These are phyloP conservation scores for Rhabdophis nuchalis DNA, from an alignment of 2,797 vertebrate species.

Conservation along the genomic window DNA sequence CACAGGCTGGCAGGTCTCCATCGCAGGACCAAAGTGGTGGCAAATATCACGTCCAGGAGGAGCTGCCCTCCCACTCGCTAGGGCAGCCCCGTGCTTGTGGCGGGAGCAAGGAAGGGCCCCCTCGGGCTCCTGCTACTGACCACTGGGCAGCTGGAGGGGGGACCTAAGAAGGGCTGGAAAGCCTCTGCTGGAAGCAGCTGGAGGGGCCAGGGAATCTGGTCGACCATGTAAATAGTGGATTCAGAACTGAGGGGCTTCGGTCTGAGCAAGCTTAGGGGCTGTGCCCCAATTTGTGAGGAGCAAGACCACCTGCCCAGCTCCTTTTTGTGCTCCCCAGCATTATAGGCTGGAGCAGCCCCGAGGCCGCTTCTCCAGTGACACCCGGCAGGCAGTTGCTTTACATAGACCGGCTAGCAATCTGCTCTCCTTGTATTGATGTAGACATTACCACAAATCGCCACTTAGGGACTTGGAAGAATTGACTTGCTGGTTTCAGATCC, in stretches of 20 bases:
- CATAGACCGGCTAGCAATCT: slow-evolving; percentile 72
- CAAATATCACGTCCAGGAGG: background rate
- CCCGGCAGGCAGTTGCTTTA: slow-evolving; percentile 72
- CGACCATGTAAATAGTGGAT: background rate
- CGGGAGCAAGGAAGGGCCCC: background rate
- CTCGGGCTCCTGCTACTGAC: fast-evolving
- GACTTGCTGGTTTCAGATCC: slow-evolving; percentile 82
- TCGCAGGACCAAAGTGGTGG: too few relatives aligned
- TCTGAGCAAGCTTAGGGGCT: background rate
- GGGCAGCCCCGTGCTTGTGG: background rate
- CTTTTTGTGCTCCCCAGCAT: slow-evolving; percentile 4
- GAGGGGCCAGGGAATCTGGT: background rate
- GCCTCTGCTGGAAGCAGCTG: background rate
- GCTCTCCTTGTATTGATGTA: slow-evolving; percentile 77
- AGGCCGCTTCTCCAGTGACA: slow-evolving; percentile 60
- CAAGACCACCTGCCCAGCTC: background rate
- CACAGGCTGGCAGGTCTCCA: background rate
- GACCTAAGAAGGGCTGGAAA: background rate
- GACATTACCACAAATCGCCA: slow-evolving; percentile 84
- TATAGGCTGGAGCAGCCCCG: slow-evolving; percentile 49
- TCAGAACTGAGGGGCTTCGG: background rate
- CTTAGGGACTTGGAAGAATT: slow-evolving; percentile 80
- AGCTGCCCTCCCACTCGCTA: background rate
- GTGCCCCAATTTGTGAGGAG: background rate
- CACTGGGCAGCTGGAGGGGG: fast-evolving